Conservation (phyloP, 1,140 invertebrate species). For the Cotesia chilonis region DNA sequence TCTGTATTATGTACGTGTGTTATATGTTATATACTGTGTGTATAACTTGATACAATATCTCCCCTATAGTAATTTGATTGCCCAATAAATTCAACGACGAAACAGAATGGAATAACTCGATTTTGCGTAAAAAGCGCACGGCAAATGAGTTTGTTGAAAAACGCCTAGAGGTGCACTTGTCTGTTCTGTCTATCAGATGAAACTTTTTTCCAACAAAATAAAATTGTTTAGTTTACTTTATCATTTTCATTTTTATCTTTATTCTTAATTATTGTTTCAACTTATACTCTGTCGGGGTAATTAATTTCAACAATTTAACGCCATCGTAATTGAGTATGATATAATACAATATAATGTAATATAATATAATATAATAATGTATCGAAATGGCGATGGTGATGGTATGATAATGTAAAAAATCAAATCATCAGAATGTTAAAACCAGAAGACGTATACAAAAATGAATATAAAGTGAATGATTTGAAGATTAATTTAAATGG, state of each 20-base stretch:
- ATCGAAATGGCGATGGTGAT: background rate
- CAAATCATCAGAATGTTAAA: too few relatives aligned
- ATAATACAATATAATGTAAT: background rate
- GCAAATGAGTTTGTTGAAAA: conserved; percentile 25
- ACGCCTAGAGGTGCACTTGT: conserved; percentile 18
- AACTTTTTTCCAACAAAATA: background rate
- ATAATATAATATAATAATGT: background rate
- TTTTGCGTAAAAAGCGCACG: conserved; percentile 22
- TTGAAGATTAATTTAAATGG: too few relatives aligned
- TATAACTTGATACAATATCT: background rate
- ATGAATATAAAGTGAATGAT: too few relatives aligned
- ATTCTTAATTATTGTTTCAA: background rate
- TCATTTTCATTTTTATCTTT: background rate
- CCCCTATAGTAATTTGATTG: conserved; percentile 29
- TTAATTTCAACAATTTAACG: background rate
- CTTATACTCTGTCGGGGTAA: too few relatives aligned
- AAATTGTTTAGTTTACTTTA: background rate
- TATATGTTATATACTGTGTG: too few relatives aligned
- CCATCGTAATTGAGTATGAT: background rate
- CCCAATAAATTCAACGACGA: conserved; percentile 9
- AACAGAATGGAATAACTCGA: conserved; percentile 33
- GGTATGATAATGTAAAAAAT: too few relatives aligned
- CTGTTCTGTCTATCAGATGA: background rate
- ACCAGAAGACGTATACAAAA: too few relatives aligned
- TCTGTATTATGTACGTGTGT: conserved; percentile 14